Percentiles rank a stretch among this genome's conserved stretches.
phyloP scores from a whole-genome alignment of 2,888 invertebrate genomes.

The Micoletzkya japonica region DNA sequence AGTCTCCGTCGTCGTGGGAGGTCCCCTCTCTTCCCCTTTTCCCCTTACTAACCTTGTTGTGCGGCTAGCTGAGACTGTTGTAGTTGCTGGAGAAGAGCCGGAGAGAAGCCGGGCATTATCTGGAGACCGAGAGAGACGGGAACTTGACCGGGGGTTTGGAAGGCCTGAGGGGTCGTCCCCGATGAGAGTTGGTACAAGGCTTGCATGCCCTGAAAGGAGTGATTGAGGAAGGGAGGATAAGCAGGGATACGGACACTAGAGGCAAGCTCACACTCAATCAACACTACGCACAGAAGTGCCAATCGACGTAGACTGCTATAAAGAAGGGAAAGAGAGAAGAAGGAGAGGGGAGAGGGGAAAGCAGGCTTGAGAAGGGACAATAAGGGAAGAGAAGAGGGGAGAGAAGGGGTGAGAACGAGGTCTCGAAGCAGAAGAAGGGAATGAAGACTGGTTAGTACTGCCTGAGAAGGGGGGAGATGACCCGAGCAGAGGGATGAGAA shows the following conservation, averaged over 20 bases:
- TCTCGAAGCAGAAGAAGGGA: not conserved
- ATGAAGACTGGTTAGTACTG: no score
- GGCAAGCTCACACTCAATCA: not conserved
- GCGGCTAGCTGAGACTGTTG: not conserved
- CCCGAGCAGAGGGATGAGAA: no score
- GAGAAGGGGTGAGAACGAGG: not conserved
- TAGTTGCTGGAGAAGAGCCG: not conserved
- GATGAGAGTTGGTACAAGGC: conserved; percentile 27
- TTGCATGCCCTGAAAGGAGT: conserved; percentile 25
- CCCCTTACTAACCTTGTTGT: not conserved
- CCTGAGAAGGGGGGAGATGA: no score
- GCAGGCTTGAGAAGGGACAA: not conserved
- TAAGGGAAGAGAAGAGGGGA: not conserved
- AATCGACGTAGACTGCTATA: no score
- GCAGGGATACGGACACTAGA: not conserved
- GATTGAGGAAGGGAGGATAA: no score
- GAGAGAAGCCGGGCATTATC: not conserved
- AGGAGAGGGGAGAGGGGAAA: not conserved
- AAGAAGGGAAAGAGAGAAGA: not conserved
- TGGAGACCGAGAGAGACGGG: conserved; percentile 26
- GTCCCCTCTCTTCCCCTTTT: not conserved
- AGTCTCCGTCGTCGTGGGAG: no score
- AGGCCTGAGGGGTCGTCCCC: conserved; percentile 27
- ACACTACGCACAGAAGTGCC: not conserved
- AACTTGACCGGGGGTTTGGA: conserved; percentile 28